These are phyloP conservation scores for Cephus sareptanus DNA, from an alignment of 2,888 invertebrate genomes.

Conservation along the genomic window DNA sequence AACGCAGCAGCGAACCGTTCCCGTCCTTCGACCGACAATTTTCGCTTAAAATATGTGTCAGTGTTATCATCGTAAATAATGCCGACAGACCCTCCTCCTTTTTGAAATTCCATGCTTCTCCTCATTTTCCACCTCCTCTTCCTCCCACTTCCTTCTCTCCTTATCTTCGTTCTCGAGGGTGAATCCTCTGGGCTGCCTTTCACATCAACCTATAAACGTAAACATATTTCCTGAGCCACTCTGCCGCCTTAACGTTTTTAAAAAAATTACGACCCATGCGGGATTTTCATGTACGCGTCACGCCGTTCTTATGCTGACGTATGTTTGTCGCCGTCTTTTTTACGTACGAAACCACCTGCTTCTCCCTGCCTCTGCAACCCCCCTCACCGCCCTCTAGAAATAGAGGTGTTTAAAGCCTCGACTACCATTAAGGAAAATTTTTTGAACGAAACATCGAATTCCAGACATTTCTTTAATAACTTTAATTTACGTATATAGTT, in stretches of 20 bases:
- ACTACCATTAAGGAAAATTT: neutral
- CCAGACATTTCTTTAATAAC: neutral
- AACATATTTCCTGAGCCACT: neutral
- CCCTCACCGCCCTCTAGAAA: neutral
- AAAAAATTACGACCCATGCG: neutral
- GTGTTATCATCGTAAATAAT: slow-evolving; percentile 22
- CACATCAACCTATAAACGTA: neutral
- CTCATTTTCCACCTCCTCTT: neutral
- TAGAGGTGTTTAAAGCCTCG: neutral
- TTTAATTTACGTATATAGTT: neutral
- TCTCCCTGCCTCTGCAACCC: neutral
- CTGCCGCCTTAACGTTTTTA: neutral
- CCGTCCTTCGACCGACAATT: neutral
- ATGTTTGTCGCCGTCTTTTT: neutral
- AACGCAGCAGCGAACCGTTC: slow-evolving; percentile 3
- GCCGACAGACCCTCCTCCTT: neutral
- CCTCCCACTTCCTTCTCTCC: neutral
- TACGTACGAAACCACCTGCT: neutral
- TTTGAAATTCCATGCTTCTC: neutral
- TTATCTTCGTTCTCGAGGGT: neutral
- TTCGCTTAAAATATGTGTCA: slow-evolving; percentile 20
- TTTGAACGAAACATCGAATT: neutral
- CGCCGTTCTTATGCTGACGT: neutral
- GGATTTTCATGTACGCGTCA: neutral
- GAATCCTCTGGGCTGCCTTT: neutral